Base-by-base conservation (phyloP, 2,888 invertebrate genomes). In the Caradrina clavipalpis region DNA sequence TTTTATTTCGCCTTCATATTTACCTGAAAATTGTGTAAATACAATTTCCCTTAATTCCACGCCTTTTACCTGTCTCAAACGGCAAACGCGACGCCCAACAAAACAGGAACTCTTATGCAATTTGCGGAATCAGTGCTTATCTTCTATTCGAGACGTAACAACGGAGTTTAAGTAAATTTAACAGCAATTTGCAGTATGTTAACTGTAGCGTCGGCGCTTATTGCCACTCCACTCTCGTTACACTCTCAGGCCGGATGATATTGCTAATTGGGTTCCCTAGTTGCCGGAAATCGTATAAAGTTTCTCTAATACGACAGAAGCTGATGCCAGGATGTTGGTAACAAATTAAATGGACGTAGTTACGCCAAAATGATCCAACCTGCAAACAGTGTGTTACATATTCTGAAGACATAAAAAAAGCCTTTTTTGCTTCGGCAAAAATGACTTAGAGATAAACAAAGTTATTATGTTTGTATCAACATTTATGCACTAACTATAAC, bases 191-290 rank as follows among this genome's bases (percentile, higher is more conserved):
- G 90, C 91, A 93, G 93, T 93, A 92, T 91, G 91, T 93, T 92
- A 93, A 92, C 90, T 89, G 89, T 89, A 90, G 87, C 86, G 87
- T 75, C 81, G 85, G 84, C 87, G 90, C 89, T 92, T 91, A 92
- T 92, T 91, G 90, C 92, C 88, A 83, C 91, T 89, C 89, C 84
- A 83, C 87, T 88, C 90, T 88, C 89, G 91, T 91, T 92, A 92
- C 87, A 88, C 88, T 90, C 90, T 84, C 88, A 87, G 87, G 86
- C 90, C 92, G 93, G 93, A 92, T 94, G 94, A 92, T 93, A 94
- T 92, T 94, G 94, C 94, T 95, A 95, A 95, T 95, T 95, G 94
- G 91, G 92, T 94, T 93, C 91, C 91, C 93, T 90, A 88, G 91
- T 88, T 87, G 88, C 89, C 90, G 93, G 94, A 94, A 93, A 94